A percentile compares a stretch with the other conserved stretches of the same genome.
Evolutionary conservation across 1,140 invertebrate species (phyloP).

Genomic region (Belonocnema kinseyi): DNA sequence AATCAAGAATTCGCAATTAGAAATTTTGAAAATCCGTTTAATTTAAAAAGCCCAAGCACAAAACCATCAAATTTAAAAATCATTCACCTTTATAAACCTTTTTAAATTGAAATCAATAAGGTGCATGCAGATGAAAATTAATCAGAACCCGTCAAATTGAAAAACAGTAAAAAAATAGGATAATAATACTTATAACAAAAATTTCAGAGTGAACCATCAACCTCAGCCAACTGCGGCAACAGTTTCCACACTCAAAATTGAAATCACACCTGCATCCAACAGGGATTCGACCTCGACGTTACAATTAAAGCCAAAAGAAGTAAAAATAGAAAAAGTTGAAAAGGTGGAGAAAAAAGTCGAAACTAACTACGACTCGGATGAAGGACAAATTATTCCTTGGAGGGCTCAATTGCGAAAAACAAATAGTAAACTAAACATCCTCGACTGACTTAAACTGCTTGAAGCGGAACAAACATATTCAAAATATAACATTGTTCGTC

Average conservation of each 20-base stretch:
- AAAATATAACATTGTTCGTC: slow-evolving; percentile 9
- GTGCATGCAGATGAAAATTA: neutral
- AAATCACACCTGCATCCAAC: slow-evolving; percentile 37
- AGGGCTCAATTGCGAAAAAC: slow-evolving; percentile 91
- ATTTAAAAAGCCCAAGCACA: no score
- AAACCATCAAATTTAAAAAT: no score
- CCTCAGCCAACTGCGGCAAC: slow-evolving; percentile 37
- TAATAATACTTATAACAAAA: neutral
- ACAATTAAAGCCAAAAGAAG: slow-evolving; percentile 43
- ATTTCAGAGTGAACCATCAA: slow-evolving; percentile 27
- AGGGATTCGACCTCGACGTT: slow-evolving; percentile 19
- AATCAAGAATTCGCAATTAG: no score
- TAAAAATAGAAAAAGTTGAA: slow-evolving; percentile 45
- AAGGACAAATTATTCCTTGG: slow-evolving; percentile 86
- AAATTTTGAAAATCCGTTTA: no score
- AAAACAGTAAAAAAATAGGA: no score
- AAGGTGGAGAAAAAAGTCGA: slow-evolving; percentile 27
- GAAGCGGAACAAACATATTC: neutral
- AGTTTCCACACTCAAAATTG: slow-evolving; percentile 46
- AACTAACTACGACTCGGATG: slow-evolving; percentile 75
- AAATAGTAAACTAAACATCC: slow-evolving; percentile 87
- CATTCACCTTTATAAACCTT: no score
- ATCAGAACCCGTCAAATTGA: neutral
- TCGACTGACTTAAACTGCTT: slow-evolving; percentile 76
- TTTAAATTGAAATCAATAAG: no score